phyloP scores from a whole-genome alignment of 1,140 invertebrate species.

The Drosophila equinoxialis region DNA sequence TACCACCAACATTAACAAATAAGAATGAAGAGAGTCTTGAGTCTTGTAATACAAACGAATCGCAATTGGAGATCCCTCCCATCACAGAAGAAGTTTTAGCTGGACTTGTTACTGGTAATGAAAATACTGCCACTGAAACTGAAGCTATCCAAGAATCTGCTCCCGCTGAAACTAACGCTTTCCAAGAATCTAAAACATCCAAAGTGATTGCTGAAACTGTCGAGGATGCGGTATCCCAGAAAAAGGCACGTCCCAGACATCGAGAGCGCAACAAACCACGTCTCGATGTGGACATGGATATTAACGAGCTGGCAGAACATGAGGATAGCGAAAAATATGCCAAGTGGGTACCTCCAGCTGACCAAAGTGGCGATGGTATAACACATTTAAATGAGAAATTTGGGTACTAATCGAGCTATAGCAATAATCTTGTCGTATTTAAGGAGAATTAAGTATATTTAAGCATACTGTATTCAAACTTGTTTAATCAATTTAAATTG shows the following conservation, averaged over 20 bases:
- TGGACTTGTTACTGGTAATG: slow-evolving; percentile 27
- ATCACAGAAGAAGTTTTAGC: slow-evolving; percentile 46
- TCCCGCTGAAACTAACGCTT: background rate
- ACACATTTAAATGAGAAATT: slow-evolving; percentile 92
- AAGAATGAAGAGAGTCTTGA: slow-evolving; percentile 1
- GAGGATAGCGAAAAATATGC: slow-evolving; percentile 87
- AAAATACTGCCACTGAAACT: slow-evolving; percentile 14
- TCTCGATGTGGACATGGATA: slow-evolving; percentile 78
- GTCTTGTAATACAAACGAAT: slow-evolving; percentile 20
- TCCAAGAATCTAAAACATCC: background rate
- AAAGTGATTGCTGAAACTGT: slow-evolving; percentile 19
- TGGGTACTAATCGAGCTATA: slow-evolving; percentile 86
- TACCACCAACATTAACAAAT: background rate
- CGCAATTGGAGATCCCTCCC: slow-evolving; percentile 45
- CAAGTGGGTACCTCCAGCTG: slow-evolving; percentile 90
- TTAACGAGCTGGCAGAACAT: slow-evolving; percentile 84
- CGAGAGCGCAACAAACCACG: slow-evolving; percentile 66
- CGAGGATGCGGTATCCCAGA: slow-evolving; percentile 44
- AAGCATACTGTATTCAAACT: slow-evolving; percentile 5
- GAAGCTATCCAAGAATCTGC: slow-evolving; percentile 11
- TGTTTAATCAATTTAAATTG: slow-evolving; percentile 4
- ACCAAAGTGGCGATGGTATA: slow-evolving; percentile 91
- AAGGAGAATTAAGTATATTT: slow-evolving; percentile 13
- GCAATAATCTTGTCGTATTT: background rate
- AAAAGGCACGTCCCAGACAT: slow-evolving; percentile 52